Conservation (phyloP, 2,113 vertebrate genomes). For the Tinamus guttatus region DNA sequence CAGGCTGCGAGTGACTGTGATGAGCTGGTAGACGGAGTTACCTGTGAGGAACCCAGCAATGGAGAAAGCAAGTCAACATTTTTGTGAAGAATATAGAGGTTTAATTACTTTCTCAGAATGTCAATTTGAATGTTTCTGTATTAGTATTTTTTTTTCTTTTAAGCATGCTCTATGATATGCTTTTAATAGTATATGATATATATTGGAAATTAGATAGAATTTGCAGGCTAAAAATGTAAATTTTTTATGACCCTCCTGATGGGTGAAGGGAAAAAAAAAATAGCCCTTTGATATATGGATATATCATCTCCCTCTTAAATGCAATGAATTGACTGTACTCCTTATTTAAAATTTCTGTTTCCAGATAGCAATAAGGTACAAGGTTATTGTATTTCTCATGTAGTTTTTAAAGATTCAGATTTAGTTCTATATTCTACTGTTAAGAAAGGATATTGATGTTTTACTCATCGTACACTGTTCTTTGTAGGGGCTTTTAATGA, state of each 20-base stretch:
- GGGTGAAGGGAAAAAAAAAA: not conserved
- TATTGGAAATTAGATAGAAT: not conserved
- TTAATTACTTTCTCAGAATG: not conserved
- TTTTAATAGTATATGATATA: not conserved
- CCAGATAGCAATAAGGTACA: not conserved
- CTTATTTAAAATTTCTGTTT: not conserved
- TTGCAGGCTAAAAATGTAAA: not conserved
- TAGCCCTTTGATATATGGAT: not conserved
- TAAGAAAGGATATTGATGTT: not conserved
- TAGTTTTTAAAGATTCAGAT: not conserved
- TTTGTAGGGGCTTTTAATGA: not conserved
- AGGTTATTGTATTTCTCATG: not conserved
- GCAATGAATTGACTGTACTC: not conserved
- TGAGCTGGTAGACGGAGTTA: not conserved
- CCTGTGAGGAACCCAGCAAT: not conserved
- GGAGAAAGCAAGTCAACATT: not conserved
- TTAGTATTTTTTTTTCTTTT: not conserved
- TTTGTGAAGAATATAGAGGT: not conserved
- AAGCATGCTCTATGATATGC: not conserved
- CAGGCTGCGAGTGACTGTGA: not conserved
- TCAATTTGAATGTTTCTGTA: not conserved
- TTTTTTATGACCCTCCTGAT: not conserved
- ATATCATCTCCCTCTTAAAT: not conserved
- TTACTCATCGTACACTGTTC: not conserved
- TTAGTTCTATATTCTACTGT: not conserved